Percentiles rank a stretch among this genome's conserved stretches.
These are phyloP conservation scores for Pristiophorus japonicus DNA, from an alignment of 2,113 vertebrate genomes.

Conservation along the genomic window DNA sequence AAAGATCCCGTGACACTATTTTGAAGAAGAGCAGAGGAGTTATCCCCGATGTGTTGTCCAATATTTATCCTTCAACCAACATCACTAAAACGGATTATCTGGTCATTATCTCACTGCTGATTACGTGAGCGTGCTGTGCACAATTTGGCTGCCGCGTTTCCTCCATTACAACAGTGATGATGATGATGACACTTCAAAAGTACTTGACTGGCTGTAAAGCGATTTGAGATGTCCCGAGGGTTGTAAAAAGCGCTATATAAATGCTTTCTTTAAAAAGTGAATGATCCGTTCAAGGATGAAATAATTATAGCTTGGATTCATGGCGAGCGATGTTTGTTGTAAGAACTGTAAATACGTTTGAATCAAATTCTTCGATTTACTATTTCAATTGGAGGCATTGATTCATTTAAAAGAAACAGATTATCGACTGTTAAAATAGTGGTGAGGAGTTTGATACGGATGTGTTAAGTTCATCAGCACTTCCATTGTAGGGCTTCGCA, in stretches of 20 bases:
- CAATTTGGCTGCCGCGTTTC: background rate
- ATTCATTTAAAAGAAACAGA: background rate
- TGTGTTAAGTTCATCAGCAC: background rate
- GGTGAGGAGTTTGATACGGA: background rate
- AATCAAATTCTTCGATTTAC: background rate
- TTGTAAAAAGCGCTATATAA: background rate
- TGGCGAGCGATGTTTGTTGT: background rate
- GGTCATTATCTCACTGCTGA: background rate
- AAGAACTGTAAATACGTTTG: background rate
- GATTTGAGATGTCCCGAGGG: background rate
- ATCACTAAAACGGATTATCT: background rate
- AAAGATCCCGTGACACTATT: background rate
- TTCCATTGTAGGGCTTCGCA: background rate
- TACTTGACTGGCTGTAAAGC: background rate
- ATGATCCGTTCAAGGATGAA: background rate
- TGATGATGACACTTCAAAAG: background rate
- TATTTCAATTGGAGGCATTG: background rate
- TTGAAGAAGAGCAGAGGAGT: background rate
- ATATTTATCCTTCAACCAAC: background rate
- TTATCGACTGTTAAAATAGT: background rate
- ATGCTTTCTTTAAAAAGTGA: background rate
- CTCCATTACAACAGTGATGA: background rate
- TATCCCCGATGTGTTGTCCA: background rate
- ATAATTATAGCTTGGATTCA: background rate
- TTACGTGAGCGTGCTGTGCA: background rate